Evolutionary conservation across 1,140 invertebrate species (phyloP).

Genomic region (Temnothorax curvispinosus): DNA sequence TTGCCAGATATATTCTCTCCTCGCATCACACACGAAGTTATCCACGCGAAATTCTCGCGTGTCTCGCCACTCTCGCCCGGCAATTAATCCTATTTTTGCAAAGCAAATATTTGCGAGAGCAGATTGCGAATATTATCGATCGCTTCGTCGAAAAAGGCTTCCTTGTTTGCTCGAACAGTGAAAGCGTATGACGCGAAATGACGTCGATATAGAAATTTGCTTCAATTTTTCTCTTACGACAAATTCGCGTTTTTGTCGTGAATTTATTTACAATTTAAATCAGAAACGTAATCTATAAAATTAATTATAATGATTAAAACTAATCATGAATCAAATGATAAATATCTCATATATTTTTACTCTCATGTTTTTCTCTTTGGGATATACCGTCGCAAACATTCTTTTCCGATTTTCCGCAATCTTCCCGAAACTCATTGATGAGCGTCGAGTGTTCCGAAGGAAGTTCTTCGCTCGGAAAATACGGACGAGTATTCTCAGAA

Average conservation of each 20-base stretch:
- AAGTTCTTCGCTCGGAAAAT: slow-evolving; percentile 1
- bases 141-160: neutral
- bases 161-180: neutral
- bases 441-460: neutral
- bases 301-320: neutral
- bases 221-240: neutral
- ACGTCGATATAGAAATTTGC: no score
- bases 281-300: neutral
- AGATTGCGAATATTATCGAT: slow-evolving; percentile 25
- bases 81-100: slow-evolving; percentile 24
- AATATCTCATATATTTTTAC: neutral
- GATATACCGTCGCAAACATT: neutral
- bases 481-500: slow-evolving; percentile 3
- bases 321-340: neutral
- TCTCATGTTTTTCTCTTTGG: neutral
- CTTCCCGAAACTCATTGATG: neutral
- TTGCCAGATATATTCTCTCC: slow-evolving; percentile 57
- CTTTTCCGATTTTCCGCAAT: neutral
- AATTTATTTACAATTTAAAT: neutral
- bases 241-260: neutral
- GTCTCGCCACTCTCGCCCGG: neutral
- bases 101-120: slow-evolving; percentile 41
- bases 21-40: neutral
- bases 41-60: slow-evolving; percentile 13
- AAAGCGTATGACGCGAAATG: neutral